Base-by-base conservation (phyloP, 2,888 invertebrate genomes). In the Phalera bucephala region DNA sequence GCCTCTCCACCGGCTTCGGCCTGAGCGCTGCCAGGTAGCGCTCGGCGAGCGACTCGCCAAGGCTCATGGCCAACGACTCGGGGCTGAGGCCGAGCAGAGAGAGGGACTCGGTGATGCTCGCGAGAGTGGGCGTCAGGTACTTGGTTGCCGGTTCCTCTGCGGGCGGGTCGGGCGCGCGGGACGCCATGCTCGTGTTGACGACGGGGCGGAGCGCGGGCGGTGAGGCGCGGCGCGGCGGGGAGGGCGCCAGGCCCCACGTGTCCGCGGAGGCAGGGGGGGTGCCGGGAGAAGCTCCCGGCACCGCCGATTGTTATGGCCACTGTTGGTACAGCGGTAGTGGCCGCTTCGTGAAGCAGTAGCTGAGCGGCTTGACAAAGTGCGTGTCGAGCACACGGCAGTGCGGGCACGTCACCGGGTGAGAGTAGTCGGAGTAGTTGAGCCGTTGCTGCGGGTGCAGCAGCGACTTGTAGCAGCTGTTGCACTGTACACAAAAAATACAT, bases 371-470 rank as follows among this genome's bases (percentile, higher is more conserved):
- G 61, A 98, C 97, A 91, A 98, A 98, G 91, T 99, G 98, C 37
- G 95, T 95, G 89, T 98, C 98, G 65, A 95, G 92, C 34, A 94
- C 93, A 66, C 95, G 94, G 91, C 98, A 99, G 81, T 95, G 95
- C 21, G 97, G 97, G 86, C 99, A 99, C 59, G 95, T 94, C 72
- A 96, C 93, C 66, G 95, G 93, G 77, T 96, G 96, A 75, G 96
- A 97, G 91, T 98, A 98, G 90, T 98, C 97, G 66, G 97, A 97
- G 92, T 96, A 99, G 89, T 95, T 96, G 60, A 97, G 91, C 72
- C 95, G 94, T 80, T 95, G 95, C 72, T 94, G 95, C 8, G 96
- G 95, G 80, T 95, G 94, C 63, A 97, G 93, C 46, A 98, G 93
- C 27, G 96, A 94, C 85, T 96, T 95, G 88, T 93, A 95, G 91